Evolutionary conservation across 2,113 vertebrate species (phyloP).

Genomic region (Cygnus buccinator): DNA sequence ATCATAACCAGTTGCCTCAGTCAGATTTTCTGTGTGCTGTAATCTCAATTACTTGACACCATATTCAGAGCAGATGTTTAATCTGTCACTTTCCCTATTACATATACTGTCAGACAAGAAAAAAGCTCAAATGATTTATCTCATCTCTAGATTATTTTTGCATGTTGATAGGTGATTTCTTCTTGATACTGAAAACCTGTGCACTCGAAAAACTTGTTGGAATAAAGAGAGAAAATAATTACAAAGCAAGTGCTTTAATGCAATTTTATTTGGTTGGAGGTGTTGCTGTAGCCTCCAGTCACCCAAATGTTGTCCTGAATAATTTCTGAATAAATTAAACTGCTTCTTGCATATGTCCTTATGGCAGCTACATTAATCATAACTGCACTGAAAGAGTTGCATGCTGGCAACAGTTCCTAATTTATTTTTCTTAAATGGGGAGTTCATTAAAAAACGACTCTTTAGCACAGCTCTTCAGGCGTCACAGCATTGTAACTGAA

Average conservation of each 20-base stretch:
- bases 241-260: background rate
- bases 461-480: background rate
- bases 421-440: background rate
- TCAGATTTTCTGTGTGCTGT: background rate
- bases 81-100: background rate
- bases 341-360: conserved; percentile 4
- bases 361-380: conserved; percentile 26
- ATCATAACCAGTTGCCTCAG: background rate
- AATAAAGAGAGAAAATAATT: background rate
- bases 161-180: background rate
- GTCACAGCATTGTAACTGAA: background rate
- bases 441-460: background rate
- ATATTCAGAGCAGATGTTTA: background rate
- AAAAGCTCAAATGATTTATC: background rate
- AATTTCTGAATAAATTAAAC: conserved; percentile 6
- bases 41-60: background rate
- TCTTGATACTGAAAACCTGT: background rate
- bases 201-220: background rate
- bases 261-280: conserved; percentile 4
- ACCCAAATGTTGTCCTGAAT: conserved; percentile 22
- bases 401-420: background rate
- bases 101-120: background rate
- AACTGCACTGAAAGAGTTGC: background rate
- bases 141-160: background rate
- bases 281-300: conserved; percentile 28